phyloP scores from a whole-genome alignment of 1,140 invertebrate species.

The Sarcophaga peregrina region DNA sequence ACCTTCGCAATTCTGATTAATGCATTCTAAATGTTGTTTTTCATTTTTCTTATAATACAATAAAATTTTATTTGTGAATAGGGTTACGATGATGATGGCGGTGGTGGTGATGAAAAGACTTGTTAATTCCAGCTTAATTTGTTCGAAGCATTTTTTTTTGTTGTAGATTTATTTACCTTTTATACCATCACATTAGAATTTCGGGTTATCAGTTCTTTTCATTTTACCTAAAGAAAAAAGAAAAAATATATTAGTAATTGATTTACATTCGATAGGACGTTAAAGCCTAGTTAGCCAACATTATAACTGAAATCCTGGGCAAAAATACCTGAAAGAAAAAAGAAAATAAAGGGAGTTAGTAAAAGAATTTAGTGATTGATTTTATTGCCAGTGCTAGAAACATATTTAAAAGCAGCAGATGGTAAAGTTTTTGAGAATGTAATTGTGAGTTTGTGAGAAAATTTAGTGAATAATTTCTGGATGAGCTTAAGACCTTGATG shows the following conservation, averaged over 20 bases:
- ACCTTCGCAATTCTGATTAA: neutral
- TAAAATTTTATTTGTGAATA: neutral
- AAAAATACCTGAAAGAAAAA: neutral
- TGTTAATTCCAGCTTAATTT: neutral
- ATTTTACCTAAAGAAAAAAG: neutral
- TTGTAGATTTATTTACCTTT: neutral
- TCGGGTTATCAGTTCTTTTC: too few relatives aligned
- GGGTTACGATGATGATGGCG: conserved; percentile 11
- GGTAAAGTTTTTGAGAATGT: neutral
- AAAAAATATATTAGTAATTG: neutral
- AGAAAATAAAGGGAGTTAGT: neutral
- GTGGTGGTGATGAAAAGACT: neutral
- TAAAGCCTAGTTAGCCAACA: neutral
- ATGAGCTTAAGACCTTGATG: neutral
- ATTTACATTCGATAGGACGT: neutral
- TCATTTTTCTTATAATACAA: too few relatives aligned
- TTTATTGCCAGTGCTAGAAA: neutral
- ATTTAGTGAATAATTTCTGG: neutral
- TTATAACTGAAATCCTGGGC: neutral
- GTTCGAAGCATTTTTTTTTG: neutral
- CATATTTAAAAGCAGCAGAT: neutral
- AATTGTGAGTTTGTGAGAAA: neutral
- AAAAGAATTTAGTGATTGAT: neutral
- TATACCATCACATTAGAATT: neutral
- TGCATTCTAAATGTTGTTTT: neutral